These are phyloP conservation scores for Tupaia tana DNA, from an alignment of 2,113 vertebrate species.

Conservation along the genomic window DNA sequence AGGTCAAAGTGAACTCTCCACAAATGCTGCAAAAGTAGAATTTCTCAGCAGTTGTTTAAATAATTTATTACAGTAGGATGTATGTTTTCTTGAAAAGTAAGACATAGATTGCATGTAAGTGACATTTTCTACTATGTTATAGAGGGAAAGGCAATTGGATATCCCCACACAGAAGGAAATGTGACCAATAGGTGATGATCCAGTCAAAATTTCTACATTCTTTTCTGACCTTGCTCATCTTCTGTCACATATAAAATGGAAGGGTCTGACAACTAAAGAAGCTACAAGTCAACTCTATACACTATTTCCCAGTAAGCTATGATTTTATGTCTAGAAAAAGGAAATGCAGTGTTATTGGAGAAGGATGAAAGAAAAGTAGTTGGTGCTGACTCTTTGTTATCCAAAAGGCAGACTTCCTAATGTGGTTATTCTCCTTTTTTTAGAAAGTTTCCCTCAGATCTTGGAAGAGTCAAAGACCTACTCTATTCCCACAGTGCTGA, in stretches of 20 bases:
- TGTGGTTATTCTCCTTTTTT: neutral
- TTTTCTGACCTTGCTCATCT: constrained; percentile 10
- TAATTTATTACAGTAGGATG: constrained; percentile 43
- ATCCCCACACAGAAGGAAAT: neutral
- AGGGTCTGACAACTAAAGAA: constrained; percentile 27
- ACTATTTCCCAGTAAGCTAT: neutral
- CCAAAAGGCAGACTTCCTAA: neutral
- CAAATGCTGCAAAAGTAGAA: neutral
- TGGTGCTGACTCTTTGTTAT: neutral
- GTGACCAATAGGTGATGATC: neutral
- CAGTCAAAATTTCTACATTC: neutral
- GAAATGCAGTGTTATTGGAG: neutral
- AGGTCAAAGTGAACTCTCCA: constrained; percentile 42
- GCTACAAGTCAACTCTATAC: neutral
- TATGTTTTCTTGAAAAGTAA: neutral
- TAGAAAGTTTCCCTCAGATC: neutral
- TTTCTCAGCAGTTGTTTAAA: neutral
- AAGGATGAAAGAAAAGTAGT: neutral
- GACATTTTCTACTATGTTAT: constrained; percentile 44
- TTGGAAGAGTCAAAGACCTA: neutral
- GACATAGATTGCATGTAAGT: constrained; percentile 14
- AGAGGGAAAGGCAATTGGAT: neutral
- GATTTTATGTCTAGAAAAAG: neutral
- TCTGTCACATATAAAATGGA: neutral
- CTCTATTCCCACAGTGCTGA: neutral